A percentile compares a stretch with the other conserved stretches of the same genome.
phyloP scores from a whole-genome alignment of 2,113 vertebrate species.

The Erythrolamprus reginae region DNA sequence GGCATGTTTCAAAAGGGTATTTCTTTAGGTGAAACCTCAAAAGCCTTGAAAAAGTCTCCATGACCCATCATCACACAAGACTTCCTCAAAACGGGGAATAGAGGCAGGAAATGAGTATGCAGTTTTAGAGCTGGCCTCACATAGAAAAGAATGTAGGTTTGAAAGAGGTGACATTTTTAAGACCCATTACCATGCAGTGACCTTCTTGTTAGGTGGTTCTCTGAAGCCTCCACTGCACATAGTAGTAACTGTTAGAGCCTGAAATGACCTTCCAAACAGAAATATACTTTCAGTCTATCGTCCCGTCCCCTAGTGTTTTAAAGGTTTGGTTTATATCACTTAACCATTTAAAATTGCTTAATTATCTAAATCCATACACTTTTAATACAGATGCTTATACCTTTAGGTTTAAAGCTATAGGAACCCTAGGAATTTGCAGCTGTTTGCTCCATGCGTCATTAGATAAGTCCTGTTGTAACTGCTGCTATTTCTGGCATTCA shows the following conservation, averaged over 20 bases:
- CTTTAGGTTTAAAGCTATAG: neutral
- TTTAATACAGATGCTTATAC: neutral
- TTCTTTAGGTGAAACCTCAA: neutral
- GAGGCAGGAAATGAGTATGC: neutral
- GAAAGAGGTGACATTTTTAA: neutral
- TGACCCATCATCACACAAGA: neutral
- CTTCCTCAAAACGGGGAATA: neutral
- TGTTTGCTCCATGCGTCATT: slow-evolving; percentile 8
- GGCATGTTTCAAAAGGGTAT: fast-evolving
- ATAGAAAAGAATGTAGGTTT: neutral
- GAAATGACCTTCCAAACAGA: neutral
- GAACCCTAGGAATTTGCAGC: neutral
- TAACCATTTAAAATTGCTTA: neutral
- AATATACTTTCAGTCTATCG: neutral
- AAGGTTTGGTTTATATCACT: neutral
- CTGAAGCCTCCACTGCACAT: neutral
- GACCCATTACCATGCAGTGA: neutral
- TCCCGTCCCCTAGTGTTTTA: neutral
- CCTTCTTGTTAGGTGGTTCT: neutral
- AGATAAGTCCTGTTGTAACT: neutral
- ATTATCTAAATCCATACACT: neutral
- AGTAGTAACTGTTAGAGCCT: neutral
- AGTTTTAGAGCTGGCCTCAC: neutral
- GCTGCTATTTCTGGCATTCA: slow-evolving; percentile 3
- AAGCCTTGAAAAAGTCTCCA: neutral